Conservation (phyloP, 2,797 vertebrate species). For the Semotilus atromaculatus region DNA sequence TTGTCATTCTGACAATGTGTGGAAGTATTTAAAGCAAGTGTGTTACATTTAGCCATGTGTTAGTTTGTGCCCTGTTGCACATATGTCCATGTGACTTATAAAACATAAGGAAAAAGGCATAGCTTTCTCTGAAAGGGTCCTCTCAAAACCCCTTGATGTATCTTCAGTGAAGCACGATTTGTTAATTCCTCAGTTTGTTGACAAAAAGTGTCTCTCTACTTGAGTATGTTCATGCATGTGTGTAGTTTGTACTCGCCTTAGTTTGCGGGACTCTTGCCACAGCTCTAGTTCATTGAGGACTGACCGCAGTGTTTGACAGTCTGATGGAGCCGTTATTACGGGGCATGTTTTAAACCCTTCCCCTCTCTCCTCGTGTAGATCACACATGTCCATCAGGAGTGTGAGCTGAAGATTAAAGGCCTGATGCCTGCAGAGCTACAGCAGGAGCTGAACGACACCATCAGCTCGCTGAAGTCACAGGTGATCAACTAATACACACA, state of each 20-base stretch:
- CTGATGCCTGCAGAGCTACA: conserved; percentile 88
- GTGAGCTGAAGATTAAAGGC: conserved; percentile 88
- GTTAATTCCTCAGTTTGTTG: conserved; percentile 66
- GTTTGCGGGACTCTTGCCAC: conserved; percentile 62
- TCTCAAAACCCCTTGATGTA: conserved; percentile 57
- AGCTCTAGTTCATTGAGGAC: conserved; percentile 56
- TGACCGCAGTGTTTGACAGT: conserved; percentile 63
- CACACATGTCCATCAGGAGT: conserved; percentile 84
- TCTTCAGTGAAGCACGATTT: conserved; percentile 39
- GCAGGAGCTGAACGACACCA: conserved; percentile 93
- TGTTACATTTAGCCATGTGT: too few relatives aligned
- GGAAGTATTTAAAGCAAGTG: too few relatives aligned
- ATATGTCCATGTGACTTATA: not conserved
- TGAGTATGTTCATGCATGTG: conserved; percentile 39
- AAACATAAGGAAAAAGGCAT: not conserved
- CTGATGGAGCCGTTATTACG: conserved; percentile 13
- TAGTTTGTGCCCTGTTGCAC: too few relatives aligned
- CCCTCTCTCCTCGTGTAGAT: conserved; percentile 76
- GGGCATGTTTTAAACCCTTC: conserved; percentile 23
- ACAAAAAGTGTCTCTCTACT: conserved; percentile 17
- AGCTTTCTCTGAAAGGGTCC: not conserved
- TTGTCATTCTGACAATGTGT: too few relatives aligned
- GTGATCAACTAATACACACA: conserved; percentile 71
- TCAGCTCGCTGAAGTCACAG: conserved; percentile 93
- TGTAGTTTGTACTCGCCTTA: conserved; percentile 73